These are phyloP conservation scores for Turnix velox DNA, from an alignment of 2,113 vertebrate genomes.

Conservation along the genomic window DNA sequence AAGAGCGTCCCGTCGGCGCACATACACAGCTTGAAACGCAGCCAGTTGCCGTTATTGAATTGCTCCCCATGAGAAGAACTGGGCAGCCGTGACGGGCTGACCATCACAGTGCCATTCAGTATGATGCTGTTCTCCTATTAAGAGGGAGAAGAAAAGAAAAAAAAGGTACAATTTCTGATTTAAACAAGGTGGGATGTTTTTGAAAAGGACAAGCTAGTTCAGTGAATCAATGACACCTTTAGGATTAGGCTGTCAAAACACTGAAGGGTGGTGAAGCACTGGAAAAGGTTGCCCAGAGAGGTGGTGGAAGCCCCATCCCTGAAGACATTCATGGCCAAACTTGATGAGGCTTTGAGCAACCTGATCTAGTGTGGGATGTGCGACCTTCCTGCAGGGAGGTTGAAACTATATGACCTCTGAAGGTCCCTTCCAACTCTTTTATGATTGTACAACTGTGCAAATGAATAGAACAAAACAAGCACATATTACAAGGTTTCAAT, in stretches of 20 bases:
- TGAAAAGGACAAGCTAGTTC: not conserved
- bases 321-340: no score
- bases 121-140: slow-evolving; percentile 91
- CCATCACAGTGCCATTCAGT: slow-evolving; percentile 92
- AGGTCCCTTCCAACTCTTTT: no score
- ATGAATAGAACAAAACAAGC: not conserved
- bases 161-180: not conserved
- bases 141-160: not conserved
- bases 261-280: no score
- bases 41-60: slow-evolving; percentile 75
- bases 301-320: no score
- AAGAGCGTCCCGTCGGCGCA: slow-evolving; percentile 94
- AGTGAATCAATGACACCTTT: not conserved
- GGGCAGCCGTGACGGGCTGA: slow-evolving; percentile 85
- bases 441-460: not conserved
- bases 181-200: not conserved
- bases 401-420: no score
- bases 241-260: no score
- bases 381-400: no score
- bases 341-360: no score
- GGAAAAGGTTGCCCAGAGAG: no score
- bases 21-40: slow-evolving; percentile 97
- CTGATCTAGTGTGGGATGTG: no score
- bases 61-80: slow-evolving; percentile 76
- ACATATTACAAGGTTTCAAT: not conserved